phyloP scores from a whole-genome alignment of 2,888 invertebrate species.

The Coecobrya sp. region DNA sequence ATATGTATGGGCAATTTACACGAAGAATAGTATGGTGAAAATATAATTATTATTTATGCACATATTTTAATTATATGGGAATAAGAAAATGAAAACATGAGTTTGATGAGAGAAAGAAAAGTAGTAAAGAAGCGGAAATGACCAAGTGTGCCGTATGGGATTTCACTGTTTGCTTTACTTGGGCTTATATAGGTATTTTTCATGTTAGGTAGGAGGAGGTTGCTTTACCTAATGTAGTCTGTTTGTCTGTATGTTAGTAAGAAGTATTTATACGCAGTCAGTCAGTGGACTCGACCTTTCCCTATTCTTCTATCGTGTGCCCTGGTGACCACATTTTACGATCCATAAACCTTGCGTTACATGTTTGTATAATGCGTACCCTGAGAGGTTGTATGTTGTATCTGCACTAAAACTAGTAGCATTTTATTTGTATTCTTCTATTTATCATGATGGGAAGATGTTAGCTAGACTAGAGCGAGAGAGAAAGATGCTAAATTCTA shows the following conservation, averaged over 20 bases:
- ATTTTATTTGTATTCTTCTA: neutral
- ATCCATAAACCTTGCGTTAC: constrained; percentile 74
- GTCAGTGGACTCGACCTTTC: constrained; percentile 57
- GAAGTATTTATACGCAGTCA: neutral
- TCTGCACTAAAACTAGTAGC: neutral
- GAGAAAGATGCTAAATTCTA: neutral
- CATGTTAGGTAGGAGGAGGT: neutral
- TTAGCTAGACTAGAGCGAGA: neutral
- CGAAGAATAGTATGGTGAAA: too few species aligned
- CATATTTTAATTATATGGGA: constrained; percentile 32
- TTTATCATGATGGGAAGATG: too few species aligned
- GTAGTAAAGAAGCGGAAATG: constrained; percentile 61
- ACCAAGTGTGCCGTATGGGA: constrained; percentile 56
- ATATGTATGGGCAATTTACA: neutral
- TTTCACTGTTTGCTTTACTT: constrained; percentile 17
- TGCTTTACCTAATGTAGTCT: neutral
- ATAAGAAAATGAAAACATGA: constrained; percentile 46
- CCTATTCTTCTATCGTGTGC: constrained; percentile 62
- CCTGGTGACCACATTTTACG: constrained; percentile 82
- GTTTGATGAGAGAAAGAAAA: constrained; percentile 31
- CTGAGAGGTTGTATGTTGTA: neutral
- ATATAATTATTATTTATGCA: neutral
- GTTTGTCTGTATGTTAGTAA: neutral
- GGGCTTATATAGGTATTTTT: neutral
- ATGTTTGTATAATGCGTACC: neutral